Evolutionary conservation across 2,113 vertebrate species (phyloP).

Genomic region (Erinaceus europaeus): DNA sequence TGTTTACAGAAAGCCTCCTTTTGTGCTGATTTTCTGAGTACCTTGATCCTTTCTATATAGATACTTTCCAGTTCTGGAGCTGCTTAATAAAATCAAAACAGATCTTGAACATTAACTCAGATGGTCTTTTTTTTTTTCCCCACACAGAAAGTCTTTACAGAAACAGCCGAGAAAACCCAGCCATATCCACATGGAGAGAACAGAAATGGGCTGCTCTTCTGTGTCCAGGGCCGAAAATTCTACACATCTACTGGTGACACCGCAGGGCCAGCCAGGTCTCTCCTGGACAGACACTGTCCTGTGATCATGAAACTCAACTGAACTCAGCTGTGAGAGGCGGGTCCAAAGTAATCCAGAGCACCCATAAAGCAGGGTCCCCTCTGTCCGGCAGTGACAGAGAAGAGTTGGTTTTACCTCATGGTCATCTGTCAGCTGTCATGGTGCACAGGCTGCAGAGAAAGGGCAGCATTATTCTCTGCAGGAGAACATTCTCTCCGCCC

Average conservation of each 20-base stretch:
- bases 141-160: too few species aligned
- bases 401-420: neutral
- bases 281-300: neutral
- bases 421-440: neutral
- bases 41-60: too few species aligned
- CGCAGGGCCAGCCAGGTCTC: neutral
- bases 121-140: too few species aligned
- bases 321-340: neutral
- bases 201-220: neutral
- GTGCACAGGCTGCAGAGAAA: neutral
- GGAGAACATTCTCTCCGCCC: neutral
- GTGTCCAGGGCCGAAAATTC: neutral
- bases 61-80: too few species aligned
- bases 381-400: neutral
- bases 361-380: conserved; percentile 19
- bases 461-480: neutral
- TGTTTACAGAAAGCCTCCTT: too few species aligned
- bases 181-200: neutral
- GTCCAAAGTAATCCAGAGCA: neutral
- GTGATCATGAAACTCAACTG: conserved; percentile 24
- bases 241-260: neutral
- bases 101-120: too few species aligned
- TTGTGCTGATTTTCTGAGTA: too few species aligned
- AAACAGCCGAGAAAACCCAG: too few species aligned
- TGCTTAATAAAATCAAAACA: too few species aligned